phyloP scores from a whole-genome alignment of 2,797 vertebrate genomes.

The Sebastes itinus region DNA sequence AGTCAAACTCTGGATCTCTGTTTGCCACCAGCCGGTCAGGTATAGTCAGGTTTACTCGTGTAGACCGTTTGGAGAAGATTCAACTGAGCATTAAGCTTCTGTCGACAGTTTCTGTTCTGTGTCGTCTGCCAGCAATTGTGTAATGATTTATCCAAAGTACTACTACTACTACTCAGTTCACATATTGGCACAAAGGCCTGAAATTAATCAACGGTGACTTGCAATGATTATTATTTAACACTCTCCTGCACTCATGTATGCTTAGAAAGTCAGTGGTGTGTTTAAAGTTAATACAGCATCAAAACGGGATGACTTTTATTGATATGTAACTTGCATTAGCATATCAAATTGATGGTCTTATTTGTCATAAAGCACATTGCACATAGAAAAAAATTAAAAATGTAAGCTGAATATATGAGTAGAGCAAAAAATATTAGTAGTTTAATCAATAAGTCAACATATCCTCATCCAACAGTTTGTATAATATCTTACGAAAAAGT shows the following conservation, averaged over 20 bases:
- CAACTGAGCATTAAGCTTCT: constrained; percentile 28
- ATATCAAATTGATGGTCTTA: accelerated
- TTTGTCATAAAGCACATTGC: background rate
- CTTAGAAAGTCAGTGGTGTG: background rate
- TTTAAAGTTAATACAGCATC: background rate
- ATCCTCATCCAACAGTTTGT: too few species aligned
- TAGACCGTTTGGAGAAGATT: constrained; percentile 26
- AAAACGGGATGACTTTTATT: background rate
- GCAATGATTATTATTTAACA: background rate
- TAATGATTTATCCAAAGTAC: constrained; percentile 41
- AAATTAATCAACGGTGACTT: background rate
- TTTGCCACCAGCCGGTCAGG: background rate
- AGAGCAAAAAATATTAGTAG: background rate
- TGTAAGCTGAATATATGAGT: background rate
- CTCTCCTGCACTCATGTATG: background rate
- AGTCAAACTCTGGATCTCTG: background rate
- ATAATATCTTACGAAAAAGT: background rate
- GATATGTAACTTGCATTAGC: background rate
- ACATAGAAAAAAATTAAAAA: background rate
- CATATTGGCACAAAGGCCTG: background rate
- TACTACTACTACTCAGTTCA: background rate
- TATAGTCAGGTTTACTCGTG: background rate
- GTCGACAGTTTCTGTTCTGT: constrained; percentile 19
- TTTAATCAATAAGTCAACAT: background rate
- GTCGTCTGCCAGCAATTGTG: constrained; percentile 25